Conservation (phyloP, 2,113 vertebrate species). For the Plotosus lineatus region DNA sequence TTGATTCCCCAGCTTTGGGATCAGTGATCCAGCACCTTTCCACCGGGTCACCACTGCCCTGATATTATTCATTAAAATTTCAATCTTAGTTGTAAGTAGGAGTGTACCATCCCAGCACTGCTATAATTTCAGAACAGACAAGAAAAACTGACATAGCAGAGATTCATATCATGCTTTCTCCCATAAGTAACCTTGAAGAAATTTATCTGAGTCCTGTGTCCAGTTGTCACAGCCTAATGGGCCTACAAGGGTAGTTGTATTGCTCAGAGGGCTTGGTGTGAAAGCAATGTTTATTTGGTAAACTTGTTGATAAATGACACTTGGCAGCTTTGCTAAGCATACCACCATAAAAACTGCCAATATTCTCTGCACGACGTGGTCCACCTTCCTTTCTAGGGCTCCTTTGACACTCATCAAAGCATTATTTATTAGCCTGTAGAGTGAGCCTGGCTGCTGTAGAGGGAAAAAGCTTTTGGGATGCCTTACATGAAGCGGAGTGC, state of each 20-base stretch:
- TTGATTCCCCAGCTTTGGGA: too few species aligned
- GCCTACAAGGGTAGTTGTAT: slow-evolving; percentile 59
- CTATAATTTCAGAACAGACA: slow-evolving; percentile 1
- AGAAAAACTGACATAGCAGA: background rate
- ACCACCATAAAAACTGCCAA: slow-evolving; percentile 64
- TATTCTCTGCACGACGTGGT: slow-evolving; percentile 51
- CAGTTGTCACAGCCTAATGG: slow-evolving; percentile 61
- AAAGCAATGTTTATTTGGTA: slow-evolving; percentile 66
- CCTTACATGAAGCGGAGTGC: slow-evolving; percentile 53
- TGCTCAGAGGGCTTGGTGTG: slow-evolving; percentile 53
- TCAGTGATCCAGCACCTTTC: too few species aligned
- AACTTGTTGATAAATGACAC: slow-evolving; percentile 70
- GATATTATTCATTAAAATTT: too few species aligned
- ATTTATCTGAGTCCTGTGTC: slow-evolving; percentile 37
- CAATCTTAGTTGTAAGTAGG: background rate
- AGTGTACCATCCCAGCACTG: background rate
- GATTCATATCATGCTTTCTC: slow-evolving; percentile 35
- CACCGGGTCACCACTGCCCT: too few species aligned
- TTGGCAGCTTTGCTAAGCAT: slow-evolving; percentile 60
- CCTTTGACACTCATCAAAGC: slow-evolving; percentile 65
- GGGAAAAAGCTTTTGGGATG: slow-evolving; percentile 55
- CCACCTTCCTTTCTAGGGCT: slow-evolving; percentile 51
- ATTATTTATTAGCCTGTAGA: slow-evolving; percentile 67
- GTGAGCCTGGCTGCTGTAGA: slow-evolving; percentile 30
- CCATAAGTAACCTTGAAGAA: slow-evolving; percentile 23